Base-by-base conservation (phyloP, 2,888 invertebrate genomes). In the Coleophora deauratella region DNA sequence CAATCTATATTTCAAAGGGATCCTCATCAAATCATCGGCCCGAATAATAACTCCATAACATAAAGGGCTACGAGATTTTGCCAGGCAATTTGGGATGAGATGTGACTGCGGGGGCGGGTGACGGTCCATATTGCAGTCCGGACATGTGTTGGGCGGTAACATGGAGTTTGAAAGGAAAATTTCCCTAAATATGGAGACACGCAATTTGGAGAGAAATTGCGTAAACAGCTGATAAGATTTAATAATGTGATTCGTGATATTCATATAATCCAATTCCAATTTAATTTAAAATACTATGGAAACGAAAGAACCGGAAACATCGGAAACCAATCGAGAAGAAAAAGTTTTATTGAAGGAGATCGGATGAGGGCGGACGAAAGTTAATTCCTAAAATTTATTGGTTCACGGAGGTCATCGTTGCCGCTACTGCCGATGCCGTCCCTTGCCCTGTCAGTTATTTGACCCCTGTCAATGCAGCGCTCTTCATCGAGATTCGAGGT, bases 11-110 rank as follows among this genome's bases (percentile, higher is more conserved):
- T 21, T 21, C 21, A 21, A 21, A 21, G 51, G 54, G 52, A 63
- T 66, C 62, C 65, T 71, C 67, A 71, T 73, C 63, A 74, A 79
- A 74, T 72, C 75, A 73, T 62, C 66, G 69, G 62, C 58, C 74
- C 73, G 72, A 72, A 75, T 76, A 81, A 79, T 72, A 79, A 74
- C 70, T 69, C 66, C 62, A 74, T 74, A 66, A 66, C 59, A 74
- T 68, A 76, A 79, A 78, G 73, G 75, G 72, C 65, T 64, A 60
- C 59, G 68, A 66, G 63, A 73, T 79, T 75, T 72, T 66, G 67
- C 60, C 68, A 63, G 69, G 64, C 73, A 70, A 78, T 78, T 79
- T 76, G 55, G 66, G 53, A 41, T 27, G 41, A 12, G 55, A 61
- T 62, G 59, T 52, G 62, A 67, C 59, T 62, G 66, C 52, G 63